Base-by-base conservation (phyloP, 1,140 invertebrate species). In the Camponotus pennsylvanicus region DNA sequence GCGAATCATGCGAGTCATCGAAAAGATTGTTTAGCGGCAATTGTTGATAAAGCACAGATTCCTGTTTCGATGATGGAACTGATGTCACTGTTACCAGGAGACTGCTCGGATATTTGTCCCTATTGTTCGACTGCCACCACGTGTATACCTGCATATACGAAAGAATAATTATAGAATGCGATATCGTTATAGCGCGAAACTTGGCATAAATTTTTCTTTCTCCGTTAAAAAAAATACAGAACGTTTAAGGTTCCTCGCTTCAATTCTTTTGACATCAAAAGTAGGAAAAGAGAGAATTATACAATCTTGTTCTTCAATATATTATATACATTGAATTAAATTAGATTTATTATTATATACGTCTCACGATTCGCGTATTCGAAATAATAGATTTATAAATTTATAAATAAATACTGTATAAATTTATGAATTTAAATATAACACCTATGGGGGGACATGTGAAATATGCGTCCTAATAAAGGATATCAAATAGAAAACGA, bases 101-200 rank as follows among this genome's bases (percentile, higher is more conserved):
- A 67, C 90, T 95, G 32, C 94, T 93, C 8, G 94, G 93, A 83
- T 95, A 95, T 45, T 92, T 92, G 40, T 92, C 92, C 64, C 90
- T 90, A 2, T 57, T 88, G 18, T 85, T 92, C 0, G 89, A 93
- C 73, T 94, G 94, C 95, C 94, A 95, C 95, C 95, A 95, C 5
- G 90, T 92, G 71, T 93, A 95, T 11, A 92, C 92, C 94, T 95
- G 21, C 7, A 40, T 15, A 15, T 18, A 18, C 2, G 11, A 21
- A 55, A 67, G 4, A 37, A 67, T 57, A 80, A 2, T 3, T 42
- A 32, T 57, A 21, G 2, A 42, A 13, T 40, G 15, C 18, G 18
- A 66, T 32, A 37, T 64, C 15, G 8, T 1, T n/a, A n/a, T 37
- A 8, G 27, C n/a, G 2, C 37, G 9, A 42, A 67, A 67, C 5